These are phyloP conservation scores for Acrossocheilus fasciatus DNA, from an alignment of 2,797 vertebrate genomes.

Conservation along the genomic window DNA sequence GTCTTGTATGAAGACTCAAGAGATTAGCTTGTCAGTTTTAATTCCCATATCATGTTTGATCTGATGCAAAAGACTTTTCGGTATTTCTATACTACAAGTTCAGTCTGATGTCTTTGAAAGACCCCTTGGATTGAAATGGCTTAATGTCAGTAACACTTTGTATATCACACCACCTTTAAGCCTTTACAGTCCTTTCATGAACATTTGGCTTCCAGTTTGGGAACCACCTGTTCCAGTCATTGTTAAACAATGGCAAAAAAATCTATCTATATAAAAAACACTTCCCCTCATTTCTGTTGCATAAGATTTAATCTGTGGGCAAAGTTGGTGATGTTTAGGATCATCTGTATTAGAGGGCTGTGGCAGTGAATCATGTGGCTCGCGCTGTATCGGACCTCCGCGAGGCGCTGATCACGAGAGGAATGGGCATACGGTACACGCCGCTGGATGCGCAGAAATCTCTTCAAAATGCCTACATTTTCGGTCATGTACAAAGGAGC, in stretches of 20 bases:
- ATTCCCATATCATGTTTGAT: neutral
- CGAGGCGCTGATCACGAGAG: constrained; percentile 50
- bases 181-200: neutral
- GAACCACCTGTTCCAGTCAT: constrained; percentile 17
- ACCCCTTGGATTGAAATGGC: neutral
- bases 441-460: constrained; percentile 47
- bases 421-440: constrained; percentile 41
- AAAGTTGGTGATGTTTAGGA: constrained; percentile 76
- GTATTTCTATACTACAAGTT: neutral
- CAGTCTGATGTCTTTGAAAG: neutral
- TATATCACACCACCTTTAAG: neutral
- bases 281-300: constrained; percentile 55
- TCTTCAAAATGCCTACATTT: constrained; percentile 84
- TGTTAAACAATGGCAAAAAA: neutral
- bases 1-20: neutral
- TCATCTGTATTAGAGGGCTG: constrained; percentile 74
- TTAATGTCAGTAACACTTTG: neutral
- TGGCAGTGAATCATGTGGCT: constrained; percentile 67
- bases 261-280: neutral
- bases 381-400: constrained; percentile 49
- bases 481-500: constrained; percentile 90
- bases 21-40: neutral
- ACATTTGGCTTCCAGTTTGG: neutral
- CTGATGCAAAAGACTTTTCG: neutral
- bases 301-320: constrained; percentile 75